Evolutionary conservation across 2,888 invertebrate genomes (phyloP), one percentile per base, ranked within the genome.

Genomic region (Pecten maximus): DNA sequence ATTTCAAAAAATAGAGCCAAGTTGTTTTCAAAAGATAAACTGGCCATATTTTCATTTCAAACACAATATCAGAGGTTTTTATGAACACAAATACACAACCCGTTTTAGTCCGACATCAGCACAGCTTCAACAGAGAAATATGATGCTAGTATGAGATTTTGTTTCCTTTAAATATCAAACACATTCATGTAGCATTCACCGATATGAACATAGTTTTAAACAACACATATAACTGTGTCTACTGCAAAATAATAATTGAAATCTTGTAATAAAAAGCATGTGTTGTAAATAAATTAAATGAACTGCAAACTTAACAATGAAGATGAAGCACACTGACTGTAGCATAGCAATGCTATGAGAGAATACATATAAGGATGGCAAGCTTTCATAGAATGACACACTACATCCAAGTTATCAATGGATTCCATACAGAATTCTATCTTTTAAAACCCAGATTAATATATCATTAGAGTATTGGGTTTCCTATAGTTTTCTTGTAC

Each of bases 231-330:
- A 74, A 74, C 74, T 74, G 74, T 74, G 74, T 74, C 28, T 74
- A 74, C 74, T 74, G 74, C 74, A 74, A 74, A 54, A 74, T 74
- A 74, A 74, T 74, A 74, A 74, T 35, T 74, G 74, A 74, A 74
- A 28, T 74, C 74, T 35, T 74, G 74, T 74, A 35, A 74, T 74
- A 74, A 74, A 74, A 74, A 74, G 74, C 74, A 74, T 74, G 74
- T 74, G 74, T 74, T 74, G 28, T 74, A 74, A 74, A 74, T 74
- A 74, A 74, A 74, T 74, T 74, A 74, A 74, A 74, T 74, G 60
- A 60, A 60, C n/a, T n/a, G 6, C 16, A 74, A 74, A 74, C 74
- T 74, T 74, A 74, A 74, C 74, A 28, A 74, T 74, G 74, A 74
- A 74, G 28, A 74, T 74, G 74, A 74, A 74, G 74, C 74, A 3